These are phyloP conservation scores for Adelges cooleyi DNA, from an alignment of 1,140 invertebrate genomes.

Conservation along the genomic window DNA sequence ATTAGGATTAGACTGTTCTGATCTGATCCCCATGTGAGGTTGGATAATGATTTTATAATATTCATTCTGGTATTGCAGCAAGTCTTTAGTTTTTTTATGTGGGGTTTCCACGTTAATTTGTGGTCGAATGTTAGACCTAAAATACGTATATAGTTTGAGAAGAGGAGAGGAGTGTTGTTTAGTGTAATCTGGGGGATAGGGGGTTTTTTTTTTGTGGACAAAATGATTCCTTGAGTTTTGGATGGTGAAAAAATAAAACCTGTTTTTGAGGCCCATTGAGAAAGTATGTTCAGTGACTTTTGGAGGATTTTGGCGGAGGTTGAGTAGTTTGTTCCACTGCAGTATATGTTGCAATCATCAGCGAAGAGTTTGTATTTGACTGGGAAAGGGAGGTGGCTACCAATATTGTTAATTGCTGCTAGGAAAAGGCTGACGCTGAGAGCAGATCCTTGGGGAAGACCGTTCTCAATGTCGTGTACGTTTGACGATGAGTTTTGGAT, in stretches of 20 bases:
- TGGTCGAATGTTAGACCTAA: too few species aligned
- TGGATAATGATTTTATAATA: not conserved
- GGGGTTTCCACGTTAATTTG: not conserved
- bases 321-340: not conserved
- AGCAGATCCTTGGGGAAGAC: not conserved
- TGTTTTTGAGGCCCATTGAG: not conserved
- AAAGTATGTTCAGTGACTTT: not conserved
- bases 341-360: not conserved
- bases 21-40: not conserved
- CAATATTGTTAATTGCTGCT: not conserved
- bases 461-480: not conserved
- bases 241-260: not conserved
- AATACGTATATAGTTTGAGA: not conserved
- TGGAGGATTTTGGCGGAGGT: not conserved
- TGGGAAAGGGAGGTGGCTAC: not conserved
- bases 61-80: not conserved
- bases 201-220: not conserved
- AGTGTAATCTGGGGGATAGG: not conserved
- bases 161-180: not conserved
- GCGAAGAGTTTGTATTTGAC: not conserved
- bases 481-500: not conserved
- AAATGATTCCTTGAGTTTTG: not conserved
- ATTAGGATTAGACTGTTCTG: not conserved
- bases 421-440: not conserved
- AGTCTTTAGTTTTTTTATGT: not conserved